Conservation (phyloP, 2,113 vertebrate genomes). For the Bos taurus region DNA sequence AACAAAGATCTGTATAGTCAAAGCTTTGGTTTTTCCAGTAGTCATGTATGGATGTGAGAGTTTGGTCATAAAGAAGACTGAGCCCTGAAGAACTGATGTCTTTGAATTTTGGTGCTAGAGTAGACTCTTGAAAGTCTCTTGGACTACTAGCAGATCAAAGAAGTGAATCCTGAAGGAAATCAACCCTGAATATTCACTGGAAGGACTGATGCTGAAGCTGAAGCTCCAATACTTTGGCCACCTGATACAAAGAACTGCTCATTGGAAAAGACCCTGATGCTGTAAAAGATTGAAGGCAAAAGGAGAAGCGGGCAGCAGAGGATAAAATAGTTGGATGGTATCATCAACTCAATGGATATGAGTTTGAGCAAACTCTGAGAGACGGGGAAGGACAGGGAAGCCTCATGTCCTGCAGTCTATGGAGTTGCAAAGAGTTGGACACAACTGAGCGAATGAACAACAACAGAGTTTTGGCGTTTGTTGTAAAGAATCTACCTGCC, state of each 20-base stretch:
- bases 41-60: background rate
- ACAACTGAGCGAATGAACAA: background rate
- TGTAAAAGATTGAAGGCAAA: background rate
- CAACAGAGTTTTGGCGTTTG: background rate
- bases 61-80: background rate
- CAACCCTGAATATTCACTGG: background rate
- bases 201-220: background rate
- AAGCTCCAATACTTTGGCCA: background rate
- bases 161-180: background rate
- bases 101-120: background rate
- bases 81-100: background rate
- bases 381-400: background rate
- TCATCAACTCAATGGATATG: background rate
- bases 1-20: background rate
- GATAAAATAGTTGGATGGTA: background rate
- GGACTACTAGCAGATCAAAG: background rate
- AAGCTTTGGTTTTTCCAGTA: background rate
- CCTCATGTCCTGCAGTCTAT: background rate
- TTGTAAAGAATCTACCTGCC: background rate
- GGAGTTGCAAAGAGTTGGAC: background rate
- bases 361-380: background rate
- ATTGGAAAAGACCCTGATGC: background rate
- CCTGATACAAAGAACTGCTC: background rate
- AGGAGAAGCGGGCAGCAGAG: background rate
- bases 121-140: background rate